phyloP scores from a whole-genome alignment of 2,888 invertebrate species.

The Athalia cordata region DNA sequence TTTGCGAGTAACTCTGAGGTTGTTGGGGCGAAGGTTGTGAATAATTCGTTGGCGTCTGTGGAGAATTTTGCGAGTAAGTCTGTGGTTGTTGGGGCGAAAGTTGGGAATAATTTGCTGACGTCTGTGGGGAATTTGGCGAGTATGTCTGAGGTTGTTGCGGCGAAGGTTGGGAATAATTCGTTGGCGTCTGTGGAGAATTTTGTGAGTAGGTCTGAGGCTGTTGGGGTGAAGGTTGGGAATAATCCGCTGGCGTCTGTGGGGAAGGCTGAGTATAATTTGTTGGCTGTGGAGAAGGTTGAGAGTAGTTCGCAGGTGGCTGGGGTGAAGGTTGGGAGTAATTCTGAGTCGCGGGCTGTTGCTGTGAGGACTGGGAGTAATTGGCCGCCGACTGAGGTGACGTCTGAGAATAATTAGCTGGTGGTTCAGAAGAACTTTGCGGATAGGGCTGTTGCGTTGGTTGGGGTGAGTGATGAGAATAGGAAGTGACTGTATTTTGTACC shows the following conservation, averaged over 20 bases:
- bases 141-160: no score
- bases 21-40: no score
- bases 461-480: slow-evolving; percentile 63
- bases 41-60: no score
- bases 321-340: slow-evolving; percentile 53
- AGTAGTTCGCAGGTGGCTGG: slow-evolving; percentile 57
- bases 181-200: no score
- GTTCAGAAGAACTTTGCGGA: slow-evolving; percentile 61
- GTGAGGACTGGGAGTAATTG: slow-evolving; percentile 47
- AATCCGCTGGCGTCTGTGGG: slow-evolving; percentile 41
- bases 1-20: no score
- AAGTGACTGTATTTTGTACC: slow-evolving; percentile 59
- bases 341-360: slow-evolving; percentile 52
- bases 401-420: slow-evolving; percentile 45
- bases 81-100: no score
- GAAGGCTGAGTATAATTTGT: slow-evolving; percentile 62
- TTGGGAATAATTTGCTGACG: no score
- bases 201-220: slow-evolving; percentile 48
- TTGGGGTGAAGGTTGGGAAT: slow-evolving; percentile 43
- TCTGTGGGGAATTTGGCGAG: no score
- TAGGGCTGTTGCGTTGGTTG: slow-evolving; percentile 58
- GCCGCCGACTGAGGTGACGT: slow-evolving; percentile 37
- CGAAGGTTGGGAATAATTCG: no score
- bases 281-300: slow-evolving; percentile 68
- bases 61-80: no score